Conservation (phyloP, 1,140 invertebrate species). For the Calycopis cecrops region DNA sequence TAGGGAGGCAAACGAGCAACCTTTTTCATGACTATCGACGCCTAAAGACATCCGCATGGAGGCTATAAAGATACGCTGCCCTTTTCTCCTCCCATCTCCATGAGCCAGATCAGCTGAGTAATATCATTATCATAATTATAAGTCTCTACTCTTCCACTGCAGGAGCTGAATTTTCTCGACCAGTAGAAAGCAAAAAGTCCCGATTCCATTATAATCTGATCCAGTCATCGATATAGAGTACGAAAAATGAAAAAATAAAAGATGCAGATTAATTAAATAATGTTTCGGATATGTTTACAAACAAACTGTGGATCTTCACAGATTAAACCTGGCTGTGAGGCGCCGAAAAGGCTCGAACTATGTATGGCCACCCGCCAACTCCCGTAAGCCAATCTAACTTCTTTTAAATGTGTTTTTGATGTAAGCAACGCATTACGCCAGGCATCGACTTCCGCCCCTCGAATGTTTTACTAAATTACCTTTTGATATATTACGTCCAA, state of each 20-base stretch:
- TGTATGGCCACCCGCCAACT: conserved; percentile 68
- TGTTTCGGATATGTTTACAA: conserved; percentile 60
- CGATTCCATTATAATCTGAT: background rate
- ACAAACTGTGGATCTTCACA: conserved; percentile 67
- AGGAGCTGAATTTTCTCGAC: too few relatives aligned
- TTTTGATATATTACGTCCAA: conserved; percentile 63
- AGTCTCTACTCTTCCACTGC: too few relatives aligned
- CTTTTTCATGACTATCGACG: too few relatives aligned
- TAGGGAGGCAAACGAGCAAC: too few relatives aligned
- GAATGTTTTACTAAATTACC: conserved; percentile 65
- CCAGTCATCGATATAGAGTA: too few relatives aligned
- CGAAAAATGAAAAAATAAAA: conserved; percentile 54
- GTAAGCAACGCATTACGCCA: conserved; percentile 69
- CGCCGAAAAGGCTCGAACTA: conserved; percentile 62
- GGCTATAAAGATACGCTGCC: too few relatives aligned
- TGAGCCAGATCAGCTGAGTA: too few relatives aligned
- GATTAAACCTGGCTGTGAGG: conserved; percentile 65
- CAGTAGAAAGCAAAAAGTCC: too few relatives aligned
- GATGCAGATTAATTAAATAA: conserved; percentile 59
- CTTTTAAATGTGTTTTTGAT: conserved; percentile 75
- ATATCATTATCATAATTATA: too few relatives aligned
- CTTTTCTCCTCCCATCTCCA: too few relatives aligned
- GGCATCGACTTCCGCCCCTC: conserved; percentile 47
- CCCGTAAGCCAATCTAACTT: conserved; percentile 73
- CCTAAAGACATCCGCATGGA: too few relatives aligned